Evolutionary conservation across 2,113 vertebrate genomes (phyloP).

Genomic region (Numida meleagris): DNA sequence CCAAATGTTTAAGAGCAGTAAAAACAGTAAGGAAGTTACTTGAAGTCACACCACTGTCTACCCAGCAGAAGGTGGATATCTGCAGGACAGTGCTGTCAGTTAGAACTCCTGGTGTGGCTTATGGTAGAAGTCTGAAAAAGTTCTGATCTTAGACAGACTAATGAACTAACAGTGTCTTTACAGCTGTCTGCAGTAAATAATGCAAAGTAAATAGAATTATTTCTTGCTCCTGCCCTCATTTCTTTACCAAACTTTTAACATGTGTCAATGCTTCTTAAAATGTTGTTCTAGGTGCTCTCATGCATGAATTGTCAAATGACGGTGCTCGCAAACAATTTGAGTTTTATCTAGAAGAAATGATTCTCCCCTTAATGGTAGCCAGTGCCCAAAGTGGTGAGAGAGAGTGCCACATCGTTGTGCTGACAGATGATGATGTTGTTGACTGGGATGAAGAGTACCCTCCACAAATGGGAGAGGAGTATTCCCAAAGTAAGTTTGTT

Average conservation of each 20-base stretch:
- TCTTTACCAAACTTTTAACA: background rate
- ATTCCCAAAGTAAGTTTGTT: slow-evolving; percentile 93
- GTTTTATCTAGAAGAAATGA: slow-evolving; percentile 99
- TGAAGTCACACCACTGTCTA: background rate
- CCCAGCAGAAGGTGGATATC: background rate
- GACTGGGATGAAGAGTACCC: slow-evolving; percentile 99
- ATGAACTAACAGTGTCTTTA: background rate
- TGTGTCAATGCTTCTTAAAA: background rate
- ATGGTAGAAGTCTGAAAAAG: background rate
- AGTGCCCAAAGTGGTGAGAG: slow-evolving; percentile 97
- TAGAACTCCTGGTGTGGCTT: background rate
- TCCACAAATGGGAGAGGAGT: slow-evolving; percentile 98
- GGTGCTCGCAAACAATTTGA: slow-evolving; percentile 96
- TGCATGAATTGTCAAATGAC: slow-evolving; percentile 98
- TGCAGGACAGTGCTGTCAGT: background rate
- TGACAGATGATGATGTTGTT: slow-evolving; percentile 97
- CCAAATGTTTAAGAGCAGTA: background rate
- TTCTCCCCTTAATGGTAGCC: slow-evolving; percentile 95
- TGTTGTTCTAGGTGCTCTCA: slow-evolving; percentile 89
- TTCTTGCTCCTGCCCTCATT: background rate
- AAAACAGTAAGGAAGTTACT: background rate
- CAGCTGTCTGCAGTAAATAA: background rate
- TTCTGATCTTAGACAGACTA: background rate
- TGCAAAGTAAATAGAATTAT: background rate
- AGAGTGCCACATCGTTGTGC: slow-evolving; percentile 97